Evolutionary conservation across 2,113 vertebrate genomes (phyloP).

Genomic region (Lampris incognitus): DNA sequence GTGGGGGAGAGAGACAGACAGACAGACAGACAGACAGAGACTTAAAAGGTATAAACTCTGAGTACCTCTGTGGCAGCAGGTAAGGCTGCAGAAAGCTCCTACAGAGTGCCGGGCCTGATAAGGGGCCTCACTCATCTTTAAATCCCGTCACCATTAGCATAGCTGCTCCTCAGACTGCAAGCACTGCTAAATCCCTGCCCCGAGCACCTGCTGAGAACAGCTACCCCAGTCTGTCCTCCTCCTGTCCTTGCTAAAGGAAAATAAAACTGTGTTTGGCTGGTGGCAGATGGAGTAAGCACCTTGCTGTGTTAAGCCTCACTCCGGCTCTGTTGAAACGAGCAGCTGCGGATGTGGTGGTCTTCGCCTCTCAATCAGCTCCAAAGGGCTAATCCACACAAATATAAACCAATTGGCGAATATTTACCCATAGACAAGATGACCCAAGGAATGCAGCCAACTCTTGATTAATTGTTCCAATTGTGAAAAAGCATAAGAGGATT

Average conservation of each 20-base stretch:
- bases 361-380: conserved; percentile 27
- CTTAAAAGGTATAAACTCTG: conserved; percentile 62
- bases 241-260: conserved; percentile 66
- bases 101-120: conserved; percentile 69
- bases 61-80: conserved; percentile 61
- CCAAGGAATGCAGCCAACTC: conserved; percentile 10
- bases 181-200: conserved; percentile 64
- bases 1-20: conserved; percentile 34
- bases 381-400: conserved; percentile 48
- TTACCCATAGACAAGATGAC: conserved; percentile 37
- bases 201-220: conserved; percentile 62
- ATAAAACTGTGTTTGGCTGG: conserved; percentile 65
- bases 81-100: conserved; percentile 64
- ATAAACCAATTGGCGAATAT: conserved; percentile 47
- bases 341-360: conserved; percentile 50
- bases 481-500: conserved; percentile 26
- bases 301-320: conserved; percentile 60
- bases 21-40: conserved; percentile 33
- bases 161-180: conserved; percentile 64
- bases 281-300: conserved; percentile 56
- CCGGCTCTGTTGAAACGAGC: conserved; percentile 59
- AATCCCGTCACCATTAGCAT: conserved; percentile 79
- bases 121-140: conserved; percentile 64
- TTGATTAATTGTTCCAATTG: conserved; percentile 40
- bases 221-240: conserved; percentile 45